Percentiles rank a stretch among this genome's conserved stretches.
These are phyloP conservation scores for Semicossyphus pulcher DNA, from an alignment of 2,113 vertebrate genomes.

Conservation along the genomic window DNA sequence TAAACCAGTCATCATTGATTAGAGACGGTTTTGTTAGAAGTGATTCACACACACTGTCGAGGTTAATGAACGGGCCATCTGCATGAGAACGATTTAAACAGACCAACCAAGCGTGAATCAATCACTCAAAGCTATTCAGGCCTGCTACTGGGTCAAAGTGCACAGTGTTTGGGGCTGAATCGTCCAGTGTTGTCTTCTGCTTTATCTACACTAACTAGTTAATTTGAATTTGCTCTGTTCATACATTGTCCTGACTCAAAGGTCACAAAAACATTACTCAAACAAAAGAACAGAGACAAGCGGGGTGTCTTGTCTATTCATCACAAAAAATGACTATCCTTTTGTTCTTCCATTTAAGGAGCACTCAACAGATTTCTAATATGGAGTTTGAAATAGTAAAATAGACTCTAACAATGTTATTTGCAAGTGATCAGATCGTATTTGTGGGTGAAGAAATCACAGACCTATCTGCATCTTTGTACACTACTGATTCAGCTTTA, in stretches of 20 bases:
- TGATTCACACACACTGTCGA: background rate
- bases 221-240: slow-evolving; percentile 24
- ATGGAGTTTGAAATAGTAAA: too few relatives aligned
- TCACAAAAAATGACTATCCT: background rate
- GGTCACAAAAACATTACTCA: slow-evolving; percentile 27
- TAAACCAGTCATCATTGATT: background rate
- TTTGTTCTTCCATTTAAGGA: background rate
- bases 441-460: too few relatives aligned
- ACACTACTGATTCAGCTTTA: too few relatives aligned
- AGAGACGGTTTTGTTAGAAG: slow-evolving; percentile 3
- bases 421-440: too few relatives aligned
- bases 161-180: slow-evolving; percentile 8
- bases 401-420: too few relatives aligned
- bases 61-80: slow-evolving; percentile 15
- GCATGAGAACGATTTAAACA: slow-evolving; percentile 14
- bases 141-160: slow-evolving; percentile 50
- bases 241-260: background rate
- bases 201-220: slow-evolving; percentile 29
- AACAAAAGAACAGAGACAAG: background rate
- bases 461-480: too few relatives aligned
- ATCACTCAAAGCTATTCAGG: slow-evolving; percentile 37
- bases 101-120: slow-evolving; percentile 14
- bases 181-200: background rate
- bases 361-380: too few relatives aligned
- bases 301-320: background rate